Base-by-base conservation (phyloP, 2,797 vertebrate genomes). In the Pampus argenteus region DNA sequence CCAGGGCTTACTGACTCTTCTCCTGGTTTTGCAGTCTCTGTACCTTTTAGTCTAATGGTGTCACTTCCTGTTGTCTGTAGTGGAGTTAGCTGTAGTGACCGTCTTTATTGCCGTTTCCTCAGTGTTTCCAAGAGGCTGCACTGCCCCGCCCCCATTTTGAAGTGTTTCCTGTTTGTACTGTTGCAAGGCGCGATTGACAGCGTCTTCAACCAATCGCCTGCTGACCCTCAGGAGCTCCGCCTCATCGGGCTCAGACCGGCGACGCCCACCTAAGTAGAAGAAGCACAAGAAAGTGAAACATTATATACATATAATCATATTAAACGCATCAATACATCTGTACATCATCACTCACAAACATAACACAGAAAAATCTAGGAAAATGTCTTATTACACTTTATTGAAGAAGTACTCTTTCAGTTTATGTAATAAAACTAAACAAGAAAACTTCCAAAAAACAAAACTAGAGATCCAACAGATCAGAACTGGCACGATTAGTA, bases 151-250 rank as follows among this genome's bases (percentile, higher is more conserved):
- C 88, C 96, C 97, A 66, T 92, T 96, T 79, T 96, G 97, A 70
- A 94, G 92, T 0, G 96, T 97, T 92, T 99, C 98, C 89, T 99
- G 97, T 91, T 97, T 94, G 91, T 97, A 99, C 44, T 99, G 98
- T 79, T 98, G 97, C 77, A 99, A 92, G 9, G 98, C 98, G 76
- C 97, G 97, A 71, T 94, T 95, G 89, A 99, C 96, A 0, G 97
- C 98, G 0, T 96, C 98, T 84, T 99, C 98, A 74, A 99, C 98
- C 94, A 99, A 91, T 84, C 95, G 95, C 90, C 94, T 98, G 91
- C 98, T 99, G 91, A 99, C 95, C 89, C 92, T 96, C 90, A 97
- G 88, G 28, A 99, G 94, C 91, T 99, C 98, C n/a, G 96, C 97
- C 78, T 99, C 98, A 0, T 99, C 96, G 0, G 95, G 96, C 86